Evolutionary conservation across 2,797 vertebrate genomes (phyloP).

Genomic region (Mormyrops attenuatus): DNA sequence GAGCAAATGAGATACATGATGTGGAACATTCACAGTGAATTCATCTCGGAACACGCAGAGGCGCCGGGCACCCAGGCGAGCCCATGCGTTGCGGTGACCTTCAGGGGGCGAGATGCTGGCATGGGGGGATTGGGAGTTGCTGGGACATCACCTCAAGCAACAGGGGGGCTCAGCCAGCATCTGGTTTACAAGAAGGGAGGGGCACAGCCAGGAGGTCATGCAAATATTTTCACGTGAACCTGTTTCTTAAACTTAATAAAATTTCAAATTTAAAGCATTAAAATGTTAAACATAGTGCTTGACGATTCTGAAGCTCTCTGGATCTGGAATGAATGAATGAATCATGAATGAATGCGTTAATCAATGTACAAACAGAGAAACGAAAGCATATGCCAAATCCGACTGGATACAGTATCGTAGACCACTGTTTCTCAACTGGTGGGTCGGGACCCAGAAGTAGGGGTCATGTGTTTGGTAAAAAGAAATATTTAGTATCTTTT

Average conservation of each 20-base stretch:
- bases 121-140: constrained; percentile 45
- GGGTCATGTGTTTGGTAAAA: neutral
- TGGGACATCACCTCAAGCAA: neutral
- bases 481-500: neutral
- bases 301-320: neutral
- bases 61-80: neutral
- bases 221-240: neutral
- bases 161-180: neutral
- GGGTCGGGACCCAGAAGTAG: neutral
- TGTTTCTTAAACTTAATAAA: neutral
- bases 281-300: neutral
- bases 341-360: neutral
- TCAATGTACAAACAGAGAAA: neutral
- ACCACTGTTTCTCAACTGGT: neutral
- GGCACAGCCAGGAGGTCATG: neutral
- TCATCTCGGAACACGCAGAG: neutral
- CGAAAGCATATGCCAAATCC: neutral
- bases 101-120: constrained; percentile 64
- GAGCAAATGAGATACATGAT: constrained; percentile 25
- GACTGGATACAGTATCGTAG: neutral
- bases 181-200: neutral
- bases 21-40: constrained; percentile 30
- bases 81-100: constrained; percentile 66
- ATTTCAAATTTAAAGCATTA: neutral
- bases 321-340: neutral